Evolutionary conservation across 2,113 vertebrate species (phyloP), one percentile per base, ranked within the genome.

Genomic region (Atherinomorus stipes): DNA sequence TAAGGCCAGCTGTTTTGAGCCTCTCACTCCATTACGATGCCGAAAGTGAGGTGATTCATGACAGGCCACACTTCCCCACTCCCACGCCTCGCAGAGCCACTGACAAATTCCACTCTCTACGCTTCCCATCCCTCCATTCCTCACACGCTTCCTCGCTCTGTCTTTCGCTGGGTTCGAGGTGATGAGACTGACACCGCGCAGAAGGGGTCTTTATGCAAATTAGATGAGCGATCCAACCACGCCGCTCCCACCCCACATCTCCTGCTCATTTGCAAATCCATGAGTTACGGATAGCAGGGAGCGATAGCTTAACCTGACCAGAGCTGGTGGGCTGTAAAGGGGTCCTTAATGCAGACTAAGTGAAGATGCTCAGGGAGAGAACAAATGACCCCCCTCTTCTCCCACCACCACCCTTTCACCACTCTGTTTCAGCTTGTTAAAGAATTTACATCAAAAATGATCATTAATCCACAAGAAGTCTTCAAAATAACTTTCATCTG

Each of bases 141-240:
- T 78, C 65, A 2, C 12, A 2, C 34, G 7, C 23, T 7, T 22
- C 21, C 28, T 12, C 38, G 13, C 37, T 2, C 49, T 4, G 40
- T 38, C 18, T 37, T 19, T 6, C 25, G 21, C 47, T 49, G 42
- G 56, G 63, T 80, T 49, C 23, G 25, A 68, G 83, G 78, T 74
- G 70, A 78, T 58, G 81, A 81, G 49, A 70, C 23, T 74, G 80
- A 82, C 84, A 80, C 74, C n/a, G 66, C 53, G 40, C 83, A 87
- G 79, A 87, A 75, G 81, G 72, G 78, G 71, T 81, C 68, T 88
- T 89, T 84, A 93, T 91, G 91, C 76, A 91, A 92, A 92, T 84
- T 40, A 84, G 71, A 71, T 67, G 64, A 76, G 67, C 54, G 51
- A 85, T 75, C 21, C 68, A 2, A 1, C 63, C 54, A 9, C 78